Conservation (phyloP, 2,888 invertebrate species). For the Drosophila glabriapex region DNA sequence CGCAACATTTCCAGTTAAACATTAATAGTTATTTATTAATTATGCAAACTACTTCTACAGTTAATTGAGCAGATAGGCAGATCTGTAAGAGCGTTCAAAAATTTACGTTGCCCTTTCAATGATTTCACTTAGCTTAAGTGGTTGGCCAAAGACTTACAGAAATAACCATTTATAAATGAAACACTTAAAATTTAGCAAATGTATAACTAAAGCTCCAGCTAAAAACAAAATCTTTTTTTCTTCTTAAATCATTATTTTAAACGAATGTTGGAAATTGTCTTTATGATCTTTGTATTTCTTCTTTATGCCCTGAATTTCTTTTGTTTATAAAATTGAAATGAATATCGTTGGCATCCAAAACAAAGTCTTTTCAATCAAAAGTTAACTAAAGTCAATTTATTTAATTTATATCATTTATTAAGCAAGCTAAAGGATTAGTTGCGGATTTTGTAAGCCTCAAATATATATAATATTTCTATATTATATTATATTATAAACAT, state of each 20-base stretch:
- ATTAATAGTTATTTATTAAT: conserved; percentile 34
- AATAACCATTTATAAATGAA: background rate
- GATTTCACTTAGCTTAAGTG: conserved; percentile 37
- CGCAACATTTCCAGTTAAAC: conserved; percentile 41
- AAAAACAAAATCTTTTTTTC: background rate
- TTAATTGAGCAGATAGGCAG: conserved; percentile 34
- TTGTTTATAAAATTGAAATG: background rate
- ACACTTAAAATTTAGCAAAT: background rate
- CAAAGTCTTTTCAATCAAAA: background rate
- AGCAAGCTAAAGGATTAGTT: background rate
- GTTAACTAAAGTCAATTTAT: background rate
- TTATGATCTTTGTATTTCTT: background rate
- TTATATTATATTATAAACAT: background rate
- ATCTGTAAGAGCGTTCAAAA: background rate
- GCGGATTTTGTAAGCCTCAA: background rate
- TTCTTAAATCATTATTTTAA: background rate
- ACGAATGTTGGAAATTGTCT: background rate
- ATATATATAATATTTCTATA: background rate
- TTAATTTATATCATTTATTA: background rate
- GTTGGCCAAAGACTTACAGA: background rate
- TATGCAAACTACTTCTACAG: conserved; percentile 34
- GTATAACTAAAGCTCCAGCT: background rate
- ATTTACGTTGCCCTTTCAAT: conserved; percentile 24
- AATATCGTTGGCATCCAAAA: background rate
- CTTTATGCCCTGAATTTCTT: background rate